Evolutionary conservation across 30 jellyfish, hydroid and myxozoan species (phyloP).

Genomic region (Hydractinia symbiolongicarpus): DNA sequence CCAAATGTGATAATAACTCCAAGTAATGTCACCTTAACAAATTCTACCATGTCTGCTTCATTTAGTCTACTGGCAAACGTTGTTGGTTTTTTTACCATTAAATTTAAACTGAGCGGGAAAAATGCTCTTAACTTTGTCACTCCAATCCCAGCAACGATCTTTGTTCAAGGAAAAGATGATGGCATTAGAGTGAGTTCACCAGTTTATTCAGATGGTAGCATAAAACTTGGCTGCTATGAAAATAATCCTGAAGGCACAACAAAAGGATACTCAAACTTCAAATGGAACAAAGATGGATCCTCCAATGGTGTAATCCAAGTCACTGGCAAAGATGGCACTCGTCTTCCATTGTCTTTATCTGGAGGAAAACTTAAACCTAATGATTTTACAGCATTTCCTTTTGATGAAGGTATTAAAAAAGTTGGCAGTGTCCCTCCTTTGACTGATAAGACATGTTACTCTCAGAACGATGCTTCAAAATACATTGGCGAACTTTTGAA

Average conservation of each 20-base stretch:
- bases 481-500: constrained; percentile 37
- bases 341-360: not conserved
- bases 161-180: not conserved
- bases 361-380: not conserved
- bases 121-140: constrained; percentile 28
- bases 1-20: constrained; percentile 13
- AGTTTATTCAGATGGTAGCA: constrained; percentile 1
- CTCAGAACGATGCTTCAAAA: constrained; percentile 31
- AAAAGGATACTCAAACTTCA: not conserved
- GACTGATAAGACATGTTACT: constrained; percentile 17
- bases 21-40: constrained; percentile 19
- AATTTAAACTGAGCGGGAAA: constrained; percentile 16
- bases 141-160: constrained; percentile 28
- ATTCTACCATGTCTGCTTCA: not conserved
- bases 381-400: not conserved
- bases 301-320: constrained; percentile 5
- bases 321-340: not conserved
- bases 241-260: not conserved
- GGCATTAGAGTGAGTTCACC: not conserved
- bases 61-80: constrained; percentile 15
- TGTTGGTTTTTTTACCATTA: constrained; percentile 23
- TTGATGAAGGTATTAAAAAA: not conserved
- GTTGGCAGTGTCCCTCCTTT: not conserved
- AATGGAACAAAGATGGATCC: constrained; percentile 2
- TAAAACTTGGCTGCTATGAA: constrained; percentile 4